phyloP scores from a whole-genome alignment of 2,797 vertebrate species.

The Spea hammondii region DNA sequence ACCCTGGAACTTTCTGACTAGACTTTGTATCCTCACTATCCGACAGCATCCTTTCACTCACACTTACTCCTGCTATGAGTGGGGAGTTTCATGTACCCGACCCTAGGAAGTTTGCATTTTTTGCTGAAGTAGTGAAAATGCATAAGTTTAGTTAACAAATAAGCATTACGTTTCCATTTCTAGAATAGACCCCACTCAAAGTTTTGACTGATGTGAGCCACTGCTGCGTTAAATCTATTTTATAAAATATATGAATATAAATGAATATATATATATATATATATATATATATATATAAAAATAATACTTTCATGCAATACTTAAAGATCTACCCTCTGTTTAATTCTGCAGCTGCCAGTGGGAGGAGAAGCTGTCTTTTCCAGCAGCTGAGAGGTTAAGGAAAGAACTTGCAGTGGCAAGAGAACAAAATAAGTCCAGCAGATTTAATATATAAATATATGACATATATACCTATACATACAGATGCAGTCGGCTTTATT shows the following conservation, averaged over 20 bases:
- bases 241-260: constrained; percentile 61
- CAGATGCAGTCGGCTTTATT: constrained; percentile 26
- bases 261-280: constrained; percentile 59
- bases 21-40: too few species aligned
- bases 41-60: too few species aligned
- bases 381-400: neutral
- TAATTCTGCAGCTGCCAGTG: constrained; percentile 18
- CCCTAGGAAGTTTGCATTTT: too few species aligned
- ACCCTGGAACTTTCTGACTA: too few species aligned
- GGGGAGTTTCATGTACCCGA: too few species aligned
- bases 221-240: constrained; percentile 54
- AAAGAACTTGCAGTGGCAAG: constrained; percentile 12
- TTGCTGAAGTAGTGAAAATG: too few species aligned
- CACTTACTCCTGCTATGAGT: too few species aligned
- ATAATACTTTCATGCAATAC: constrained; percentile 61
- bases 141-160: neutral
- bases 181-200: neutral
- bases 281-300: constrained; percentile 57
- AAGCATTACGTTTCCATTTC: neutral
- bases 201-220: constrained; percentile 3
- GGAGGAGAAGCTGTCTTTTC: constrained; percentile 15
- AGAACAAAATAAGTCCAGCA: constrained; percentile 13
- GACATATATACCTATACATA: constrained; percentile 41
- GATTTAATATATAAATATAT: constrained; percentile 45
- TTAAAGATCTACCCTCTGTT: constrained; percentile 55